Conservation (phyloP, 2,888 invertebrate genomes). For the Phragmatobia fuliginosa region DNA sequence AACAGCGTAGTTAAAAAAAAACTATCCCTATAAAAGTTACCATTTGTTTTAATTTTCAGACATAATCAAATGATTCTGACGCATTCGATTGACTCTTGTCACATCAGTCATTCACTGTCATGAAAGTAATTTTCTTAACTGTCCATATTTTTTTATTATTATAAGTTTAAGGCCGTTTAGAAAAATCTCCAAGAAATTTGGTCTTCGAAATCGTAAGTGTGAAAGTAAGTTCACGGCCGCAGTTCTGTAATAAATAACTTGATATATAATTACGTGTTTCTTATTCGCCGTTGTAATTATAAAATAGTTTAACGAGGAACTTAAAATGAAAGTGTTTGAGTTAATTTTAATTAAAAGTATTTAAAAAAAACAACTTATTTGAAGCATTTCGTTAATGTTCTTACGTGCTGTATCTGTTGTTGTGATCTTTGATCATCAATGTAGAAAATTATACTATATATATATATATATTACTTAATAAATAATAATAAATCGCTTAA, state of each 20-base stretch:
- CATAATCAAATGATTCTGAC: too few relatives aligned
- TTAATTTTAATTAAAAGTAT: background rate
- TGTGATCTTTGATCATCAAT: too few relatives aligned
- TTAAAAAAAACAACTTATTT: background rate
- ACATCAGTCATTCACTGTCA: too few relatives aligned
- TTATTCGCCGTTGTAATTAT: conserved; percentile 2
- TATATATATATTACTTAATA: too few relatives aligned
- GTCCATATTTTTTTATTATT: too few relatives aligned
- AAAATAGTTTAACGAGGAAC: background rate
- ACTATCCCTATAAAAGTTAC: too few relatives aligned
- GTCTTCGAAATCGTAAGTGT: background rate
- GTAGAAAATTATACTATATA: too few relatives aligned
- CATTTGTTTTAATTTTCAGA: too few relatives aligned
- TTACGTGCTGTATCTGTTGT: background rate
- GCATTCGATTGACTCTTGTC: too few relatives aligned
- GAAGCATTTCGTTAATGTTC: background rate
- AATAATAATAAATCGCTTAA: too few relatives aligned
- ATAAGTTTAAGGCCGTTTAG: background rate
- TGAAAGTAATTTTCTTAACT: too few relatives aligned
- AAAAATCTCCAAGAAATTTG: background rate
- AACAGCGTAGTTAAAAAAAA: too few relatives aligned
- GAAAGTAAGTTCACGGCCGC: conserved; percentile 12
- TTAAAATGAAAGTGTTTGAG: background rate
- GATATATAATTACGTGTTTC: background rate
- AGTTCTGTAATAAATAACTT: conserved; percentile 9